Percentiles rank a stretch among this genome's conserved stretches.
phyloP scores from a whole-genome alignment of 1,140 invertebrate genomes.

The Battus philenor region DNA sequence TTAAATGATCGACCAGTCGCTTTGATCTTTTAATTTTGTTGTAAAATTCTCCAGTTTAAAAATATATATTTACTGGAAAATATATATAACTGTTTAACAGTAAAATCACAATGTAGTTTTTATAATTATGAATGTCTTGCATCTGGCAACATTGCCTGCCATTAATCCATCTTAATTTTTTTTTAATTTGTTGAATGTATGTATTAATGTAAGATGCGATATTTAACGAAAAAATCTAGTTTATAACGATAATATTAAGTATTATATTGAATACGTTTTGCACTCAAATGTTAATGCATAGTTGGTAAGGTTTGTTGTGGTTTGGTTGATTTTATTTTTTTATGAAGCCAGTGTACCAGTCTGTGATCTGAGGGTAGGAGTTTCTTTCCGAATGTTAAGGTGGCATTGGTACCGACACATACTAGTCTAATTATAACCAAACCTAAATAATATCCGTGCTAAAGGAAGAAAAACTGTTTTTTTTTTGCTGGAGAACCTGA shows the following conservation, averaged over 20 bases:
- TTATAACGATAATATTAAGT: constrained; percentile 25
- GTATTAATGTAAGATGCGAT: constrained; percentile 12
- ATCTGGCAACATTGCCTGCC: too few relatives aligned
- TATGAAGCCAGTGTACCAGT: constrained; percentile 23
- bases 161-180: too few relatives aligned
- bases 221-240: constrained; percentile 16
- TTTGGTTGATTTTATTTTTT: constrained; percentile 50
- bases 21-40: too few relatives aligned
- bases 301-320: constrained; percentile 29
- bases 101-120: too few relatives aligned
- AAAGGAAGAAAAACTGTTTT: too few relatives aligned
- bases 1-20: too few relatives aligned
- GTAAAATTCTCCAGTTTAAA: too few relatives aligned
- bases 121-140: too few relatives aligned
- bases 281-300: constrained; percentile 37
- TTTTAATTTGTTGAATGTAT: constrained; percentile 3
- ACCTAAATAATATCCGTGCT: neutral
- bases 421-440: neutral
- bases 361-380: constrained; percentile 33
- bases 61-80: too few relatives aligned
- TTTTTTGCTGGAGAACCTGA: too few relatives aligned
- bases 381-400: constrained; percentile 15
- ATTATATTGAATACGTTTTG: constrained; percentile 43
- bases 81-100: too few relatives aligned
- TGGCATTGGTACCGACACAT: too few relatives aligned